Percentiles rank a stretch among this genome's conserved stretches.
Conservation (phyloP, 2,113 vertebrate genomes). For the Osmerus eperlanus region DNA sequence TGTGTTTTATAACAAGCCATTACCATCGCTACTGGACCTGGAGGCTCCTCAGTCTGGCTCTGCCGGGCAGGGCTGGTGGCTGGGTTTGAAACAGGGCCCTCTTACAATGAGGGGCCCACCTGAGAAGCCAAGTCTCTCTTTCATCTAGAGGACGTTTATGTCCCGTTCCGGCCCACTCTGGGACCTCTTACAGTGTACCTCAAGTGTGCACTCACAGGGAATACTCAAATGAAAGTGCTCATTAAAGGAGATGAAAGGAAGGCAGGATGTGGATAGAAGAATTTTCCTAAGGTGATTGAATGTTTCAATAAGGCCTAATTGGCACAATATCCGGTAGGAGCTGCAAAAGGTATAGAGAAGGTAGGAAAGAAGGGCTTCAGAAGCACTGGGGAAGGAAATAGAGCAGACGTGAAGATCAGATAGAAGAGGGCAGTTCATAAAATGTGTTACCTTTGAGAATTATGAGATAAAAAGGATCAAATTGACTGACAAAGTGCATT, state of each 20-base stretch:
- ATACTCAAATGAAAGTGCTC: conserved; percentile 3
- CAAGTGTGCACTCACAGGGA: background rate
- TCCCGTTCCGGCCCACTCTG: background rate
- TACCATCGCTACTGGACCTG: background rate
- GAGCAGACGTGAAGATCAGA: background rate
- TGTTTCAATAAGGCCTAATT: conserved; percentile 10
- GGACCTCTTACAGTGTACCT: background rate
- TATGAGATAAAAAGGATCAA: background rate
- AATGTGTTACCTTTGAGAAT: background rate
- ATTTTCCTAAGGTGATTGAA: conserved; percentile 4
- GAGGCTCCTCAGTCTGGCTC: background rate
- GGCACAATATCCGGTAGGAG: background rate
- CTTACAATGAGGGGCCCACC: background rate
- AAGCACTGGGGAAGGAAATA: background rate
- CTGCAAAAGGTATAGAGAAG: background rate
- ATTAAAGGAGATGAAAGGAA: conserved; percentile 20
- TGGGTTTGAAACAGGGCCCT: background rate
- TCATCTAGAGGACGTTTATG: conserved; percentile 9
- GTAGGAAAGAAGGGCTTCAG: background rate
- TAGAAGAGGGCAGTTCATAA: too few relatives aligned
- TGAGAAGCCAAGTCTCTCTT: conserved; percentile 12
- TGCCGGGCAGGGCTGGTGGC: background rate
- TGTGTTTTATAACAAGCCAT: too few relatives aligned
- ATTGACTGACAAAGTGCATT: background rate
- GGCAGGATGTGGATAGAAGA: background rate